Conservation (phyloP, 2,888 invertebrate genomes). For the Cabera pusaria region DNA sequence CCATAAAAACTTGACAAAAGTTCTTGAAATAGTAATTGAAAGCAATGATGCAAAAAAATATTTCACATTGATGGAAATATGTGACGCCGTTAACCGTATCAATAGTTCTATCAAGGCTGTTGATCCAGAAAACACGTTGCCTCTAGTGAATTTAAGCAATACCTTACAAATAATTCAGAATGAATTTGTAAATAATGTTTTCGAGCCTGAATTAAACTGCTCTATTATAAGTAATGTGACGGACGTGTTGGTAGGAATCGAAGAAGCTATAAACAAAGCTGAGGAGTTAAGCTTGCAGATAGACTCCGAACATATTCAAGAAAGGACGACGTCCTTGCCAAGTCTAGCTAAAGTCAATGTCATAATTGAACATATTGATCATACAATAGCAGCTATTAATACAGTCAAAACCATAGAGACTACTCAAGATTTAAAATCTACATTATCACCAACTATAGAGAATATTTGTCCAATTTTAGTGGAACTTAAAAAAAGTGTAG, state of each 20-base stretch:
- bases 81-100: slow-evolving; percentile 62
- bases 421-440: slow-evolving; percentile 39
- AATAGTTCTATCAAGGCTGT: slow-evolving; percentile 59
- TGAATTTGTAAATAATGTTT: slow-evolving; percentile 53
- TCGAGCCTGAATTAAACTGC: slow-evolving; percentile 61
- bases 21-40: slow-evolving; percentile 83
- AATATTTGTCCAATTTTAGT: slow-evolving; percentile 62
- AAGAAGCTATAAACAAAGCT: slow-evolving; percentile 58
- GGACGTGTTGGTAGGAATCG: slow-evolving; percentile 53
- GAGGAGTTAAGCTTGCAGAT: slow-evolving; percentile 55
- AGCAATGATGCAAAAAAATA: slow-evolving; percentile 70
- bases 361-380: slow-evolving; percentile 61
- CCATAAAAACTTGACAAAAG: slow-evolving; percentile 79
- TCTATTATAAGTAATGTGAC: slow-evolving; percentile 53
- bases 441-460: slow-evolving; percentile 48
- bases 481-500: slow-evolving; percentile 62
- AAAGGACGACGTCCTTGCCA: slow-evolving; percentile 36
- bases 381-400: slow-evolving; percentile 60
- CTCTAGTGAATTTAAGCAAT: slow-evolving; percentile 61
- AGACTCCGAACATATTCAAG: slow-evolving; percentile 56
- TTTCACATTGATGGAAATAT: slow-evolving; percentile 62
- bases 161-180: slow-evolving; percentile 61
- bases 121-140: slow-evolving; percentile 49
- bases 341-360: slow-evolving; percentile 48
- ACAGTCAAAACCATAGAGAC: slow-evolving; percentile 54